A percentile compares a stretch with the other conserved stretches of the same genome.
Evolutionary conservation across 2,113 vertebrate species (phyloP).

Genomic region (Ifrita kowaldi): DNA sequence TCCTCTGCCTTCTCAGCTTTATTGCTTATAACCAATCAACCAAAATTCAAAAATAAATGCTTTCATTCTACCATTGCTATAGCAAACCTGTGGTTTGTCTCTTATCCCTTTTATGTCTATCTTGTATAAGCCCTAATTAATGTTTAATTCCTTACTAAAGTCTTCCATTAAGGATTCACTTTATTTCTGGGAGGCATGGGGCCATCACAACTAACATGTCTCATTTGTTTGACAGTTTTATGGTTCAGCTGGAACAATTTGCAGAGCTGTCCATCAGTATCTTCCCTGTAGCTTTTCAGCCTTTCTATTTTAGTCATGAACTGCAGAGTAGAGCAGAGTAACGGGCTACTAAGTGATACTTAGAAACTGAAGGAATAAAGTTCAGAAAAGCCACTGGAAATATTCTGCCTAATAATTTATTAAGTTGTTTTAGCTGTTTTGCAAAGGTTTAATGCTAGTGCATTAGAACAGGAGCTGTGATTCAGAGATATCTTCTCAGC

Average conservation of each 20-base stretch:
- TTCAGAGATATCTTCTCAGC: neutral
- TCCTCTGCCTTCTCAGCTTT: neutral
- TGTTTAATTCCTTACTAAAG: slow-evolving; percentile 48
- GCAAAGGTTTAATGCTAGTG: neutral
- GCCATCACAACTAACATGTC: slow-evolving; percentile 37
- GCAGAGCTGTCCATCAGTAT: slow-evolving; percentile 57
- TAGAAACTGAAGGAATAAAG: neutral
- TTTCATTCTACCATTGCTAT: neutral
- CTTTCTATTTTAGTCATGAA: slow-evolving; percentile 54
- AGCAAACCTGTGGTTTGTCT: neutral
- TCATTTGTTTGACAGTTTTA: slow-evolving; percentile 69
- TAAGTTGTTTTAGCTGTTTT: neutral
- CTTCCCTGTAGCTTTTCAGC: slow-evolving; percentile 6
- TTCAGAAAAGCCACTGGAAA: neutral
- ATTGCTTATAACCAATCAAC: neutral
- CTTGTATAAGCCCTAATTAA: slow-evolving; percentile 43
- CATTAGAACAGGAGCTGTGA: neutral
- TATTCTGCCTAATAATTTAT: neutral
- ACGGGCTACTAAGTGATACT: slow-evolving; percentile 10
- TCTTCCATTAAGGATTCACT: slow-evolving; percentile 54
- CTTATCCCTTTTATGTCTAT: neutral
- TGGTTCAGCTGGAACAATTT: slow-evolving; percentile 65
- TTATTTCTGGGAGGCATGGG: slow-evolving; percentile 44
- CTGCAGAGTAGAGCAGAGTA: neutral
- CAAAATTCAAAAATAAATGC: neutral